Evolutionary conservation across 2,113 vertebrate genomes (phyloP), one percentile per base, ranked within the genome.

Genomic region (Polypterus senegalus): DNA sequence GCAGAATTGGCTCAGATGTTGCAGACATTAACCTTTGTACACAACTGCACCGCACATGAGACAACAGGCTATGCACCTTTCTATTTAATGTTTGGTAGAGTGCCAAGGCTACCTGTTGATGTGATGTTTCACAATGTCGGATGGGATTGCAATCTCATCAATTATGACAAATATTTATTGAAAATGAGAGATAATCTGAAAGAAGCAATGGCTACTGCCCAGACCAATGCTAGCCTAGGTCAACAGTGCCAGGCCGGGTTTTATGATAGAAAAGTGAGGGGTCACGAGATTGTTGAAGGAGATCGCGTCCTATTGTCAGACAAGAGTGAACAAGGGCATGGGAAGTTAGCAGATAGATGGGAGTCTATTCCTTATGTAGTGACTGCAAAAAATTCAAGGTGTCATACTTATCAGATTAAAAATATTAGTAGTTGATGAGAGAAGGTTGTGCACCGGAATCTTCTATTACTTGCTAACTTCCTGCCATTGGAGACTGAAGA

Each of bases 1-100:
- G 51, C 51, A 52, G 10, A 52, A 10, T 52, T 7, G 51, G 7
- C 51, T 52, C 51, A 4, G 3, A 52, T 52, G 51, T 52, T 52
- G 4, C 51, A 52, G 4, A 51, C 9, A 3, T 51, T 51, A 51
- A 51, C 49, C 49, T 51, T 51, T 9, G 6, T 9, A 7, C 9
- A 51, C 9, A 52, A 4, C 10, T 52, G 51, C 4, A 52, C 27
- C 27, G 27, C 27, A 27, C 27, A 27, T 27, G 27, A 27, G 60
- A 60, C 57, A 9, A 64, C 66, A 4, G 49, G 66, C 47, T 67
- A 58, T 10, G 27, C 66, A 10, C 61, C 61, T 8, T 64, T 63
- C 51, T 59, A 63, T 27, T 27, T 67, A 6, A 67, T 67, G 52
- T 67, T 67, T 47, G 49, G 65, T 44, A 7, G 57, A 8, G 46